Evolutionary conservation across 2,888 invertebrate genomes (phyloP), one percentile per base, ranked within the genome.

Genomic region (Trachelus iudaicus): DNA sequence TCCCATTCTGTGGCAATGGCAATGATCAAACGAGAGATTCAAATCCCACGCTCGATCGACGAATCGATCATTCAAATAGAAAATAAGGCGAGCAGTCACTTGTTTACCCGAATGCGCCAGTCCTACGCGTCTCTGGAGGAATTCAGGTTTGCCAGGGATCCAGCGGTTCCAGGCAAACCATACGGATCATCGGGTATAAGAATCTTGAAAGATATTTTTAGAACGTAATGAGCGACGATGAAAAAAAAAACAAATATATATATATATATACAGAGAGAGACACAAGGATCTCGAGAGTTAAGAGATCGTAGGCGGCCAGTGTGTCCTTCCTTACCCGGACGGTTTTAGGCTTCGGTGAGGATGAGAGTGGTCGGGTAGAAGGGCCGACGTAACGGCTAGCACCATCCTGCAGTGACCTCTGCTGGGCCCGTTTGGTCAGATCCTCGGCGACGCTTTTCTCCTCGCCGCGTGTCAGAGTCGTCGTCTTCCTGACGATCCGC

Each of bases 401-500:
- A 37, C 93, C 93, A 81, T 93, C 93, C 84, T 94, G 93, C 81
- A 94, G 92, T 83, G 94, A 94, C 81, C 93, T 93, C 69, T 92
- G 89, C 34, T 91, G 90, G 11, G 94, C 94, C 79, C 93, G 92
- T 89, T 94, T 94, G 75, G 94, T 92, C 86, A 96, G 90, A 89
- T 96, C 95, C 89, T 97, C 96, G 69, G 95, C 93, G 37, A 94
- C 93, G 81, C 95, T 94, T 85, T 95, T 94, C 91, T 97, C 97
- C 90, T 97, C 97, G 69, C 97, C 97, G 30, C 97, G 94, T 81
- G 97, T 96, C 84, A 98, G 91, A 3, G 97, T 97, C 68, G 97
- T 98, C 86, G 98, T 97, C 92, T 97, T 97, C 81, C 97, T 94
- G 76, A 97, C 95, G 82, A 97, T 96, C 89, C 96, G 95, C 73